Percentiles rank a stretch among this genome's conserved stretches.
These are phyloP conservation scores for Apocrypta bakeri DNA, from an alignment of 1,140 invertebrate genomes.

Conservation along the genomic window DNA sequence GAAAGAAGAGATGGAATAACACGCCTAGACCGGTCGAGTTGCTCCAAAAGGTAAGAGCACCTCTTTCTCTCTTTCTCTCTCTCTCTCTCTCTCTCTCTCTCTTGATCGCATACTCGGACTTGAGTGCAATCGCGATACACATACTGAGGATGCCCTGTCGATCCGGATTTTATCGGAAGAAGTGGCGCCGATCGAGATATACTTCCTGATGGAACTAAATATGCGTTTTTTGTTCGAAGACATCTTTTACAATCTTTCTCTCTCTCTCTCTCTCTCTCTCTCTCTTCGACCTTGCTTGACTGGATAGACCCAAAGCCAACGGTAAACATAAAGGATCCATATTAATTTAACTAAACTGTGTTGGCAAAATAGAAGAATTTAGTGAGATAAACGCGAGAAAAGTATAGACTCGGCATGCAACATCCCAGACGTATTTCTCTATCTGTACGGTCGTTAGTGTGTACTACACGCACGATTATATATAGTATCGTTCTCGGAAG, in stretches of 20 bases:
- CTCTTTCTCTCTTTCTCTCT: not conserved
- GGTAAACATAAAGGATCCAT: conserved; percentile 6
- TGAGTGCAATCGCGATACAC: not conserved
- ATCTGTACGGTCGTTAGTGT: conserved; percentile 52
- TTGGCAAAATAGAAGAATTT: not conserved
- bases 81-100: not conserved
- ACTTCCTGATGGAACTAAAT: not conserved
- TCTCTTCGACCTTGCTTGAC: conserved; percentile 48
- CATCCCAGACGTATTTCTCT: conserved; percentile 51
- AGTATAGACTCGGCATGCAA: conserved; percentile 40
- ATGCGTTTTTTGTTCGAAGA: not conserved
- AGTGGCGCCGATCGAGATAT: conserved; percentile 13
- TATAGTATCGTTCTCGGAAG: conserved; percentile 39
- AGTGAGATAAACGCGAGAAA: conserved; percentile 22
- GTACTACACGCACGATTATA: not conserved
- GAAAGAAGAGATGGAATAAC: conserved; percentile 34
- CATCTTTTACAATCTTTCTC: not conserved
- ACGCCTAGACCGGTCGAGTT: conserved; percentile 68
- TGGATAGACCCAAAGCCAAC: conserved; percentile 48
- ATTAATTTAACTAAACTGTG: not conserved
- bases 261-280: conserved; percentile 4
- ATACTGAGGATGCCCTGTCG: conserved; percentile 6
- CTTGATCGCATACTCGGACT: not conserved
- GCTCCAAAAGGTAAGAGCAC: conserved; percentile 59
- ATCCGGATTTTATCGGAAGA: conserved; percentile 7